These are phyloP conservation scores for Trachymyrmex cornetzi DNA, from an alignment of 1,140 invertebrate species.

Conservation along the genomic window DNA sequence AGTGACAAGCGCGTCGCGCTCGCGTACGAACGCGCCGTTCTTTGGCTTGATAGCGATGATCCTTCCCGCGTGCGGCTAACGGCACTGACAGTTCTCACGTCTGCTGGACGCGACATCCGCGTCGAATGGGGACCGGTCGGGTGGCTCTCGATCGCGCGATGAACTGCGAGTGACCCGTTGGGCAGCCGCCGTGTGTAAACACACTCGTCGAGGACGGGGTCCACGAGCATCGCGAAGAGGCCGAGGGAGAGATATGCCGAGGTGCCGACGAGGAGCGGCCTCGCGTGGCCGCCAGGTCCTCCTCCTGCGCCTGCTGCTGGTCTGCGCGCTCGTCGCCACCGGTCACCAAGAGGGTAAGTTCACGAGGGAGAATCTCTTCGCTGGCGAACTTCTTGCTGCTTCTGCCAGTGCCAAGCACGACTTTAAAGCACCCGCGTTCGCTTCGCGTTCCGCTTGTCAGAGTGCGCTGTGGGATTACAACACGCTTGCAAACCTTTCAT, in stretches of 20 bases:
- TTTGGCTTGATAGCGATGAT: conserved; percentile 51
- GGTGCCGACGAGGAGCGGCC: conserved; percentile 8
- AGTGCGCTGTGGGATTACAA: conserved; percentile 7
- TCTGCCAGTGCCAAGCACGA: background rate
- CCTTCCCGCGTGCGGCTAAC: conserved; percentile 46
- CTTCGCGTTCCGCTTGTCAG: conserved; percentile 42
- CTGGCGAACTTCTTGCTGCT: background rate
- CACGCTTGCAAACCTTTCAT: conserved; percentile 57
- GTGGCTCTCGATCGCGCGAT: conserved; percentile 37
- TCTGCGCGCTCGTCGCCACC: conserved; percentile 24
- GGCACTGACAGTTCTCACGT: conserved; percentile 23
- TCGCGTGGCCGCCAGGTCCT: conserved; percentile 23
- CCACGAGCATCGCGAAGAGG: conserved; percentile 20
- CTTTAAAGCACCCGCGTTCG: background rate
- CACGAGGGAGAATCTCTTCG: too few species aligned
- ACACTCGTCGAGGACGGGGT: background rate
- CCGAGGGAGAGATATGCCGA: conserved; percentile 24
- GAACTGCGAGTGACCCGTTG: conserved; percentile 31
- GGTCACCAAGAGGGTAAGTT: conserved; percentile 42
- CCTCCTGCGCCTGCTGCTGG: conserved; percentile 34
- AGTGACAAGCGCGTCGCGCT: conserved; percentile 81
- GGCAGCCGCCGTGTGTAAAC: background rate
- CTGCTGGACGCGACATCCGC: conserved; percentile 15
- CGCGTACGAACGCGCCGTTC: conserved; percentile 67
- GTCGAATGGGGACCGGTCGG: conserved; percentile 21